Evolutionary conservation across 92 coral and sea anemone species (phyloP).

Genomic region (Meandrina meandrites): DNA sequence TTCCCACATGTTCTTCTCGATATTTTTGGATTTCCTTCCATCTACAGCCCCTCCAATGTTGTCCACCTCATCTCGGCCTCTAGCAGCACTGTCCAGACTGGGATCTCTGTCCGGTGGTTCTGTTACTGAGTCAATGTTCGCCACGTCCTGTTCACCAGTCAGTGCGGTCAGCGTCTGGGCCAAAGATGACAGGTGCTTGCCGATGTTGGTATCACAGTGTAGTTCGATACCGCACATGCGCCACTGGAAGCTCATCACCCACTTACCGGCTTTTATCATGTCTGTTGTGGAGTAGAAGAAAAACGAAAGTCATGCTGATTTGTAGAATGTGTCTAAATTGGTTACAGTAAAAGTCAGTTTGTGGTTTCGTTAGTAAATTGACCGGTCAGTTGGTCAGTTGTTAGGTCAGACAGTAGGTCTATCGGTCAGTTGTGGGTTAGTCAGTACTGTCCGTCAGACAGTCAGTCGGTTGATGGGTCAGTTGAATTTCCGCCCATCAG

Average conservation of each 20-base stretch:
- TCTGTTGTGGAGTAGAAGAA: slow-evolving; percentile 10
- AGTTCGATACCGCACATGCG: slow-evolving; percentile 97
- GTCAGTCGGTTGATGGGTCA: no score
- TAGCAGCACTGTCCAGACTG: slow-evolving; percentile 36
- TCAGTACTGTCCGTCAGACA: not conserved
- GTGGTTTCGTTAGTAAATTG: not conserved
- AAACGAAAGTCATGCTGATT: no score
- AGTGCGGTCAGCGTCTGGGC: slow-evolving; percentile 94
- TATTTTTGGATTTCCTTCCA: slow-evolving; percentile 52
- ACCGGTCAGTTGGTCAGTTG: not conserved
- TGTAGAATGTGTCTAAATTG: no score
- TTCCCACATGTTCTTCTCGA: slow-evolving; percentile 98
- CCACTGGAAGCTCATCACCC: slow-evolving; percentile 98
- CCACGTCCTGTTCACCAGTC: slow-evolving; percentile 93
- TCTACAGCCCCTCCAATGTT: slow-evolving; percentile 8
- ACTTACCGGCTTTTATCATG: slow-evolving; percentile 89
- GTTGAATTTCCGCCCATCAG: no score
- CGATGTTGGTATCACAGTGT: slow-evolving; percentile 90
- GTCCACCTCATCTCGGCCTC: slow-evolving; percentile 65
- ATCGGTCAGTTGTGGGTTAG: not conserved
- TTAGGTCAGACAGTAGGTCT: no score
- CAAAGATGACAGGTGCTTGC: slow-evolving; percentile 88
- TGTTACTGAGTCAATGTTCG: slow-evolving; percentile 95
- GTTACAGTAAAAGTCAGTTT: no score
- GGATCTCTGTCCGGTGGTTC: slow-evolving; percentile 79